Percentiles rank a stretch among this genome's conserved stretches.
These are phyloP conservation scores for Poecilia picta DNA, from an alignment of 2,797 vertebrate genomes.

Conservation along the genomic window DNA sequence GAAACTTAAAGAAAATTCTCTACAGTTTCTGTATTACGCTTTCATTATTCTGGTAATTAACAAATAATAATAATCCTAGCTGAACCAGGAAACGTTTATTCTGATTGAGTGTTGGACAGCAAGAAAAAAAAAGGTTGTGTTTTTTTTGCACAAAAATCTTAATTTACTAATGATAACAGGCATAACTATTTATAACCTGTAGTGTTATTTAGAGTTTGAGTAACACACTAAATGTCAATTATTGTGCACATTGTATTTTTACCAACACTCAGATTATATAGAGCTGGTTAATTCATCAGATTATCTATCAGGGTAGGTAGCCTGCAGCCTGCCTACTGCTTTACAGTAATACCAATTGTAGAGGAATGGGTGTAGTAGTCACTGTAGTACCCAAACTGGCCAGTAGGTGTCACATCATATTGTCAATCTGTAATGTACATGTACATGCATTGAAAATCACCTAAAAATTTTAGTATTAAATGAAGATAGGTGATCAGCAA, in stretches of 20 bases:
- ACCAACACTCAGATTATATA: background rate
- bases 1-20: background rate
- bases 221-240: background rate
- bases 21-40: background rate
- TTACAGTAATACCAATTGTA: background rate
- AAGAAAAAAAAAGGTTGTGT: background rate
- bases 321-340: background rate
- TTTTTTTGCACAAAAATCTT: background rate
- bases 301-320: background rate
- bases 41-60: background rate
- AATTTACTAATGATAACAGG: no score
- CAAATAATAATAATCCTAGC: background rate
- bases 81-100: background rate
- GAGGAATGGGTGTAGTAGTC: background rate
- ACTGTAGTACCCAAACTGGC: background rate
- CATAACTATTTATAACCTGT: no score
- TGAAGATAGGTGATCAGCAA: background rate
- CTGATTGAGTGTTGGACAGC: background rate
- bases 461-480: background rate
- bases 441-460: background rate
- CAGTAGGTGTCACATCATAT: background rate
- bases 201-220: background rate
- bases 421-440: background rate
- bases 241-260: background rate
- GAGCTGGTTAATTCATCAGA: background rate